Evolutionary conservation across 2,113 vertebrate species (phyloP), one percentile per base, ranked within the genome.

Genomic region (Corydoras maculifer): DNA sequence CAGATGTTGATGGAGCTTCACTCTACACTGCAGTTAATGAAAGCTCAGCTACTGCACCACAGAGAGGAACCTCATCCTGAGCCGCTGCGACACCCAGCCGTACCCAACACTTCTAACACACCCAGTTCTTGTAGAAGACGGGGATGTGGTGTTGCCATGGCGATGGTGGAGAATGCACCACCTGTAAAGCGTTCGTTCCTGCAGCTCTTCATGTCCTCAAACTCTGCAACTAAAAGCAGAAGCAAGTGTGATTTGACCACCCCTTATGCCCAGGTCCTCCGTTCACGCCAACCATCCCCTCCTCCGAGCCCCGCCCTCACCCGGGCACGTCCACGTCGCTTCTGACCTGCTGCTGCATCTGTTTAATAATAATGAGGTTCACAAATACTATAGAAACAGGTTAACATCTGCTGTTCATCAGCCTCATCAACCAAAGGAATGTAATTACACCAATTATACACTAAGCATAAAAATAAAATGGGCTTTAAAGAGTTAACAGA

Each of bases 1-100:
- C 94, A 97, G 82, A 93, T 93, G 12, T 80, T 98, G 79, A 88
- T 91, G 83, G 95, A 99, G 81, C 90, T 99, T 30, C 96, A 97
- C 80, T 97, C 94, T 25, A 90, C 91, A 76, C 88, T 98, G 87
- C 83, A 86, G 76, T 84, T 98, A 70, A 90, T 98, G 30, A 97
- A 95, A 83, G 86, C 94, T 30, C 94, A 97, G 72, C 82, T 98
- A 25, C 18, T 25, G 66, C 87, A 89, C 75, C 91, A 87, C 75
- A 96, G 94, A 78, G 92, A 87, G 0, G 85, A 92, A 55, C 89
- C 87, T 67, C 90, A 93, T 10, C 86, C 90, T 25, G 18, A 25
- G 18, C 18, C 18, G 18, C 18, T 25, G 18, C 18, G 18, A 25
- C 18, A 25, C 18, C 18, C 18, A 25, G 18, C 18, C 18, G 18